Evolutionary conservation across 2,888 invertebrate species (phyloP), one percentile per base, ranked within the genome.

Genomic region (Cotesia congregata): DNA sequence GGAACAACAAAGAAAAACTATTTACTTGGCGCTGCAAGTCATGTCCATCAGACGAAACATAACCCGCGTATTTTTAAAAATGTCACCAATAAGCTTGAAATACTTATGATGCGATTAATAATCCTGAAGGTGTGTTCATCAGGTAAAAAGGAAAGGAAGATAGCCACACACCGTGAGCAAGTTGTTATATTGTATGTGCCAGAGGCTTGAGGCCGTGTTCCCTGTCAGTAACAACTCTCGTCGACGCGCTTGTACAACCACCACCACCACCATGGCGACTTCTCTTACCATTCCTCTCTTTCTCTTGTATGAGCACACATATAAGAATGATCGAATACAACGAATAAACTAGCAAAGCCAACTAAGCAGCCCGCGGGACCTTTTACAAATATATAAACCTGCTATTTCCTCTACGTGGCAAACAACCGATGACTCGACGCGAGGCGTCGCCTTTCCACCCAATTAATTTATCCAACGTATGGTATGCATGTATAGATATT

Each of bases 391-490:
- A 70, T 70, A 70, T 73, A 72, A 71, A 74, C 67, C 75, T 61
- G 64, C 76, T 38, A 69, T 79, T 77, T 70, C 39, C 73, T 40
- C 20, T 59, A 64, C 62, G 67, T 30, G n/a, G 50, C 67, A 65
- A 41, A 79, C 60, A 80, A 75, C 72, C 79, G 70, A 77, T 77
- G 78, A 75, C 75, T 76, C 78, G 77, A 77, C 80, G 74, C 64
- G 70, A 74, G 72, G 69, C 60, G 67, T 77, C 72, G 68, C 74
- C 67, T 74, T 74, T 68, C 67, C 76, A 79, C 80, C 78, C 81
- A 80, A 81, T 82, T 83, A 81, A 82, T 83, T 82, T 81, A 80
- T 83, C 78, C 77, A 80, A 78, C 77, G 80, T 79, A 74, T 67
- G 17, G 60, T 64, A 69, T 75, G 39, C 41, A 15, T 68, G 17